Evolutionary conservation across 2,888 invertebrate species (phyloP), one percentile per base, ranked within the genome.

Genomic region (Abrostola triplasia): DNA sequence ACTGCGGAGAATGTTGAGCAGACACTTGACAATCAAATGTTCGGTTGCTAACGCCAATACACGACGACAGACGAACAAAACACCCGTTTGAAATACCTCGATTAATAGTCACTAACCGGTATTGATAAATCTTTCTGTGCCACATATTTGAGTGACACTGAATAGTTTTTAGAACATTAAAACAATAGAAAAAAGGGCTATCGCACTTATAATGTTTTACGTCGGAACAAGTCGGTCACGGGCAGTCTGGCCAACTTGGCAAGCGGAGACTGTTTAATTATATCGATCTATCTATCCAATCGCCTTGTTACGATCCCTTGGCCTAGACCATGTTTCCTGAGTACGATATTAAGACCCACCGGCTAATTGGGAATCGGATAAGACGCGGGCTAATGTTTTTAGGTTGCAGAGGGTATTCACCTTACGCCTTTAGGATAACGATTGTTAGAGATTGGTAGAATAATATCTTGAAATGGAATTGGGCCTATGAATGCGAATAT

Each of bases 211-310:
- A 70, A 59, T 51, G 52, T 59, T 62, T 66, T 74, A 72, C 71
- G 71, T 77, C 66, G 58, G 55, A 63, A 76, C 70, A 73, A 76
- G 68, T 84, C 87, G 88, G 89, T 88, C 89, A 90, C 85, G 86
- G 85, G 81, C 87, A 80, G 78, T 77, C 87, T 89, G 89, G 92
- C 91, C 92, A 92, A 93, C 83, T 94, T 94, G 93, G 93, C 93
- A 92, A 82, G 83, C 82, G 57, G 49, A 67, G 76, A 79, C 81
- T 84, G 83, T 85, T 90, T 92, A 92, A 91, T 90, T 90, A 85
- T 90, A 91, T 90, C 88, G 87, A 90, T 89, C 85, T 80, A 81
- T 78, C 74, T 68, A 80, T 78, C 76, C 80, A 71, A 84, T 82
- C 80, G 78, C 81, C 82, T 84, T 84, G 84, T 77, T 74, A 70